Percentiles rank a stretch among this genome's conserved stretches.
Conservation (phyloP, 2,888 invertebrate species). For the Timandra comae region DNA sequence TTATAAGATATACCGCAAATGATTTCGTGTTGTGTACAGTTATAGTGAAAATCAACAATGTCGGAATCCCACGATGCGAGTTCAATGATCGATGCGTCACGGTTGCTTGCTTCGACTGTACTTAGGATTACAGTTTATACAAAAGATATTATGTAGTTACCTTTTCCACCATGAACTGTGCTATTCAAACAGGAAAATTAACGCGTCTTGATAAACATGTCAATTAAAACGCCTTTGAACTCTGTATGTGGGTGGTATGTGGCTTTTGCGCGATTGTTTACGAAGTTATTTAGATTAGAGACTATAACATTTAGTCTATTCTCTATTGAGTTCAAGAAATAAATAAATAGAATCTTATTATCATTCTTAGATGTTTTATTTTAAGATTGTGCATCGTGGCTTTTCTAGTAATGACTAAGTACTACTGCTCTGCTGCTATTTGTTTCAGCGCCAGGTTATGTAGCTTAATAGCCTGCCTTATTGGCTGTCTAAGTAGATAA, state of each 20-base stretch:
- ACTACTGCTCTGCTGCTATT: too few relatives aligned
- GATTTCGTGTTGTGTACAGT: conserved; percentile 55
- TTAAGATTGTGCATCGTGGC: too few relatives aligned
- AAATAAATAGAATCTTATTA: too few relatives aligned
- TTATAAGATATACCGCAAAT: conserved; percentile 37
- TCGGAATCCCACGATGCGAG: conserved; percentile 58
- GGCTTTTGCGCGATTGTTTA: conserved; percentile 16
- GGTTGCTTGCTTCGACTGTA: conserved; percentile 45
- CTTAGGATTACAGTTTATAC: conserved; percentile 37
- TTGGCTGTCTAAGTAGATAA: too few relatives aligned
- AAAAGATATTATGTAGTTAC: conserved; percentile 12
- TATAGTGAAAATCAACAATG: conserved; percentile 57
- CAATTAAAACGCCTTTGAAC: conserved; percentile 37
- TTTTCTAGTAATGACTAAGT: too few relatives aligned
- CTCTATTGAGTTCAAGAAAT: too few relatives aligned
- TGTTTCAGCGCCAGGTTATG: too few relatives aligned
- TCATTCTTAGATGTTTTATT: too few relatives aligned
- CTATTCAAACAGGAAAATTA: conserved; percentile 12
- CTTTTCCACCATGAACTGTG: background rate
- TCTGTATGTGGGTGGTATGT: conserved; percentile 7
- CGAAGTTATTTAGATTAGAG: too few relatives aligned
- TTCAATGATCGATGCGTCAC: conserved; percentile 59
- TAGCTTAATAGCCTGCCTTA: too few relatives aligned
- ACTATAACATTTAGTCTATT: too few relatives aligned
- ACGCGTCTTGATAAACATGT: conserved; percentile 31